A percentile compares a stretch with the other conserved stretches of the same genome.
Evolutionary conservation across 1,140 invertebrate genomes (phyloP).

Genomic region (Drosophila erecta): DNA sequence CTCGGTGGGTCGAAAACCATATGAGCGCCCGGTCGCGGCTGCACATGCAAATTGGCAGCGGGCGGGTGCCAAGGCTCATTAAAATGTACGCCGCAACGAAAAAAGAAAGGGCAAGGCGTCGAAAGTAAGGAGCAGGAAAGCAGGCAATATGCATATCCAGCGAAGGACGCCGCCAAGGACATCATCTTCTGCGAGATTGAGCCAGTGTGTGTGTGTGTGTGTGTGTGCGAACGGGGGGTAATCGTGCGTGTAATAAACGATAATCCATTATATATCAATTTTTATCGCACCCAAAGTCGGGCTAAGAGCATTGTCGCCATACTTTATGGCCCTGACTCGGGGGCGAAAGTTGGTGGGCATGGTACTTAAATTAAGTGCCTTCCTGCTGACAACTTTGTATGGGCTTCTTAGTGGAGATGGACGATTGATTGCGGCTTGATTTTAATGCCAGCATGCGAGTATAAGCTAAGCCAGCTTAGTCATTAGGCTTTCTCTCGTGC

Average conservation of each 20-base stretch:
- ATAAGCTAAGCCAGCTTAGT: slow-evolving; percentile 1
- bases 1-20: slow-evolving; percentile 35
- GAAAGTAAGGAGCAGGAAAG: slow-evolving; percentile 28
- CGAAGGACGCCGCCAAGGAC: slow-evolving; percentile 41
- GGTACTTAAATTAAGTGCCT: slow-evolving; percentile 15
- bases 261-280: slow-evolving; percentile 64
- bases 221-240: slow-evolving; percentile 19
- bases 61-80: slow-evolving; percentile 52
- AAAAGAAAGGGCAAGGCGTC: neutral
- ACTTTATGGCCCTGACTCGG: slow-evolving; percentile 28
- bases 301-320: slow-evolving; percentile 34
- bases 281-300: slow-evolving; percentile 54
- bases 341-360: slow-evolving; percentile 24
- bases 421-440: slow-evolving; percentile 25
- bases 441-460: neutral
- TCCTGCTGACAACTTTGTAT: slow-evolving; percentile 18
- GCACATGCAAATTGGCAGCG: slow-evolving; percentile 70
- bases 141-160: slow-evolving; percentile 41
- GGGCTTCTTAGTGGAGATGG: neutral
- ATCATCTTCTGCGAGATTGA: neutral
- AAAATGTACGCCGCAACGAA: slow-evolving; percentile 46
- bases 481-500: neutral
- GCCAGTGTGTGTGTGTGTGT: neutral
- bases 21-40: slow-evolving; percentile 42
- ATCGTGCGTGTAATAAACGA: slow-evolving; percentile 61